Base-by-base conservation (phyloP, 2,888 invertebrate genomes). In the Encarsia formosa region DNA sequence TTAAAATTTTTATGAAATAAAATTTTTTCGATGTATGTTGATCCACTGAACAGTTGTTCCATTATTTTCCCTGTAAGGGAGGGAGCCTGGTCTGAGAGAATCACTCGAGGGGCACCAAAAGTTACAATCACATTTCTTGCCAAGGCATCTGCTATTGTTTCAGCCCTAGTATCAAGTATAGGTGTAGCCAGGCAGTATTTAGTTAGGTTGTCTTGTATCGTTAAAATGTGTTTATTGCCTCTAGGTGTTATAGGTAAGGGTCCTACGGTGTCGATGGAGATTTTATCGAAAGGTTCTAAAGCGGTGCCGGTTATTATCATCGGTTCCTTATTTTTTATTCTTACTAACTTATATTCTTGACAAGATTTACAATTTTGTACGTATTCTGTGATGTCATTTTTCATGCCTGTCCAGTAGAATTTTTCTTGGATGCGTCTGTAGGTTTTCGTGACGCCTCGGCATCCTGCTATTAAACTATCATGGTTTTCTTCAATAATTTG, bases 181-280 rank as follows among this genome's bases (percentile, higher is more conserved):
- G 58, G 51, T n/a, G 48, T 48, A 3, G 58, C 52, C 8, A 52
- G 26, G n/a, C 35, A 52, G 39, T 58, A 56, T 41, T 56, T 56
- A 1, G 58, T 50, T 2, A 61, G 35, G 18, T 57, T 47, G 20
- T 56, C 53, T 38, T 60, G 56, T 3, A 58, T 49, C 0, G 60
- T 60, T 3, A 58, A 22, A 9, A 58, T 48, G 24, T 58, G 52
- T n/a, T 22, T 37, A 32, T 61, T 58, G 5, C 57, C 59, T 2
- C 24, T 19, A 1, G 40, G 23, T 16, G 61, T 57, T 1, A 32
- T 43, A 1, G 56, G 49, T 13, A 61, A 29, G 3, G 60, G 62
- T 1, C 61, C 63, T 18, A 63, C 61, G 4, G 58, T 49, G 31
- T 63, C 62, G 18, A 59, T 34, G 8, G 49, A 52, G 5, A 61